phyloP scores from a whole-genome alignment of 2,888 invertebrate genomes.

The Amaurobius ferox region DNA sequence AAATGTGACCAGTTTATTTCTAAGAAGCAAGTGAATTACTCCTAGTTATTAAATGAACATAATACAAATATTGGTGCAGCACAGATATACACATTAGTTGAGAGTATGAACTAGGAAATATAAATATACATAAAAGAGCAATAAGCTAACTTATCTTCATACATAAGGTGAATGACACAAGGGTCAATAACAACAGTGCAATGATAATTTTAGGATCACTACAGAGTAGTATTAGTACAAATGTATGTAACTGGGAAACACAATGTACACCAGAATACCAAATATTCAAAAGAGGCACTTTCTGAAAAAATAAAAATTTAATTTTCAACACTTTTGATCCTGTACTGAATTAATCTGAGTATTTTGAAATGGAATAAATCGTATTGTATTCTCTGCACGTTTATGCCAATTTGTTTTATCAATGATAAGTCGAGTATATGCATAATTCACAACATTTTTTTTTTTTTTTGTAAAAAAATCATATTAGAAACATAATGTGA shows the following conservation, averaged over 20 bases:
- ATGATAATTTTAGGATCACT: conserved; percentile 21
- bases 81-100: conserved; percentile 67
- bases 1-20: conserved; percentile 70
- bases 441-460: too few relatives aligned
- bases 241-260: conserved; percentile 50
- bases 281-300: conserved; percentile 61
- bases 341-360: too few relatives aligned
- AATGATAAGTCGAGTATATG: too few relatives aligned
- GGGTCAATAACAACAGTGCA: conserved; percentile 62
- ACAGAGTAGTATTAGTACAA: conserved; percentile 55
- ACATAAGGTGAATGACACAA: conserved; percentile 47
- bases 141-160: conserved; percentile 38
- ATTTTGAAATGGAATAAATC: too few relatives aligned
- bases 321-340: not conserved
- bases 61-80: conserved; percentile 67
- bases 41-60: conserved; percentile 65
- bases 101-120: conserved; percentile 49
- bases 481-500: too few relatives aligned
- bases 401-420: too few relatives aligned
- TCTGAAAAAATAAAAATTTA: conserved; percentile 43
- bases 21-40: conserved; percentile 65
- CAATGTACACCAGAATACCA: conserved; percentile 54
- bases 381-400: too few relatives aligned
- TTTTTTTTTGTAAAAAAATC: too few relatives aligned
- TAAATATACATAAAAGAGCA: conserved; percentile 56